Evolutionary conservation across 2,888 invertebrate species (phyloP), one percentile per base, ranked within the genome.

Genomic region (Napeogenes sylphis): DNA sequence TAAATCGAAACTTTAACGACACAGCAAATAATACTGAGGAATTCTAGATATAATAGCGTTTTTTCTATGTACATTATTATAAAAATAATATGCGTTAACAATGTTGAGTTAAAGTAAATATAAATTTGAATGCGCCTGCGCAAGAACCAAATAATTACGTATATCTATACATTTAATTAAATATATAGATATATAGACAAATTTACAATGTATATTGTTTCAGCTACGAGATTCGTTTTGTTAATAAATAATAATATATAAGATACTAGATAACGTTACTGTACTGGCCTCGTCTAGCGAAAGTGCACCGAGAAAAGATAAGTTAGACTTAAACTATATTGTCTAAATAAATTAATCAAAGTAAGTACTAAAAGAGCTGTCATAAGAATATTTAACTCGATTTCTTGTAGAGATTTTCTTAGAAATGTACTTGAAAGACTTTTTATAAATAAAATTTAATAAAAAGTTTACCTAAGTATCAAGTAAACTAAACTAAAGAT

Each of bases 361-460:
- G 65, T 75, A 76, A 76, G 76, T 75, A 76, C 75, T 74, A 71
- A 71, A 71, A 71, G 67, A 72, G 73, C 69, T 68, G 70, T 70
- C 61, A 66, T 70, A 56, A 61, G 66, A 56, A 60, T 38, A 21
- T 54, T 38, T 47, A 47, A 42, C 46, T 54, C 53, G 65, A 63
- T 63, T 62, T 61, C 63, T 67, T 67, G 61, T 58, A 55, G 32
- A 21, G 35, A 47, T 38, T 10, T 6, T 3, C 42, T 6, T 2
- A 47, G 32, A 35, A 42, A 35, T 46, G 21, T 21, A 21, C 21
- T 21, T 21, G 21, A 21, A 21, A 21, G 21, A 21, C 21, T 21
- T 21, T 21, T 21, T 21, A 45, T 56, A 45, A 55, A 57, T 55
- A 45, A 58, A 21, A 21, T 1, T 21, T 21, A 21, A 1, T 21